Evolutionary conservation across 1,140 invertebrate genomes (phyloP).

Genomic region (Pemphigus obesinymphae): DNA sequence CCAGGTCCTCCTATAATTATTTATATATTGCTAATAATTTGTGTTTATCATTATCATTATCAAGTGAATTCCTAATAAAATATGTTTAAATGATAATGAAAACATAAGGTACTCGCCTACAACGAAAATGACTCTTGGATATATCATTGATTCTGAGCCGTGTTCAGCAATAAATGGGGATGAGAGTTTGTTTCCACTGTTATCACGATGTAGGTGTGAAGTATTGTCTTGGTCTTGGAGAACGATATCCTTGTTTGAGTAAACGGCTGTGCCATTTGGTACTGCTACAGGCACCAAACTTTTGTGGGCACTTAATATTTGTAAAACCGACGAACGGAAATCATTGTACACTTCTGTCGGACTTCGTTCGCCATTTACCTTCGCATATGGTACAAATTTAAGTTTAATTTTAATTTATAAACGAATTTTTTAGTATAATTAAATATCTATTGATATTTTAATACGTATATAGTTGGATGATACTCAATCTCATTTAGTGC

Average conservation of each 20-base stretch:
- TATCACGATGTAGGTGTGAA: too few species aligned
- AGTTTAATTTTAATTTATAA: too few species aligned
- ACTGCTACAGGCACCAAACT: not conserved
- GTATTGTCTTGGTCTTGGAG: too few species aligned
- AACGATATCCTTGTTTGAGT: not conserved
- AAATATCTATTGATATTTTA: too few species aligned
- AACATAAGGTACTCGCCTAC: not conserved
- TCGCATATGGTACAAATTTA: not conserved
- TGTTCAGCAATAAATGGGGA: not conserved
- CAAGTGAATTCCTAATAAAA: too few species aligned
- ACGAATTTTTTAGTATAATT: too few species aligned
- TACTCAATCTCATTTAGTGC: too few species aligned
- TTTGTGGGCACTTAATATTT: slow-evolving; percentile 55
- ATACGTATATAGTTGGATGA: too few species aligned
- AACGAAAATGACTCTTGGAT: slow-evolving; percentile 51
- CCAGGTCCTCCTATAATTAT: slow-evolving; percentile 67
- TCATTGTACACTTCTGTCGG: slow-evolving; percentile 76
- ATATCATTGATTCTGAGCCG: slow-evolving; percentile 46
- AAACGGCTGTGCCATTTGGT: slow-evolving; percentile 14
- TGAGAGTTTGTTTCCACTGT: too few species aligned
- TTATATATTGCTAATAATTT: too few species aligned
- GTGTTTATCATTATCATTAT: too few species aligned
- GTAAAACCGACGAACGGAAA: slow-evolving; percentile 67
- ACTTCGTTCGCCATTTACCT: slow-evolving; percentile 79
- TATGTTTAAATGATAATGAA: too few species aligned